Evolutionary conservation across 1,140 invertebrate genomes (phyloP).

Genomic region (Samia ricini): DNA sequence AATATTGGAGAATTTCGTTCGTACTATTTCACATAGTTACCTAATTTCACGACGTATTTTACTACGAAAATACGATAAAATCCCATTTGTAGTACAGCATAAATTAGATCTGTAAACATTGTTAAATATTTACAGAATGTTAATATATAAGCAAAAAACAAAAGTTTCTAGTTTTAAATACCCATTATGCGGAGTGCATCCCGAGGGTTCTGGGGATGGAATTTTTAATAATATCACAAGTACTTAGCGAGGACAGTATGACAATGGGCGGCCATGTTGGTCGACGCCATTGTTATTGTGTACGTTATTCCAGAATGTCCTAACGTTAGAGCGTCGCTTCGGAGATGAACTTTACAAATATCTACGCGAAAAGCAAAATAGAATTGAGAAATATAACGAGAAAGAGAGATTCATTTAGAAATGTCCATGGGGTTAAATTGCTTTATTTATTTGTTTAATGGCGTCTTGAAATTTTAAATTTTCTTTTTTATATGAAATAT

Average conservation of each 20-base stretch:
- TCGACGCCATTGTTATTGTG: slow-evolving; percentile 36
- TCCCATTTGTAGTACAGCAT: too few species aligned
- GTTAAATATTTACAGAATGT: background rate
- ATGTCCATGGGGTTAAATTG: too few species aligned
- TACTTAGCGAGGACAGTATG: slow-evolving; percentile 24
- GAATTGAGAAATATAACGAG: too few species aligned
- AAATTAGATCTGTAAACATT: background rate
- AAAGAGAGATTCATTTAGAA: too few species aligned
- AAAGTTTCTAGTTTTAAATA: slow-evolving; percentile 14
- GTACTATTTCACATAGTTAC: too few species aligned
- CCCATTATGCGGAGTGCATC: slow-evolving; percentile 20
- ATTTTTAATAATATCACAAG: slow-evolving; percentile 60
- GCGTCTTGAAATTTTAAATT: too few species aligned
- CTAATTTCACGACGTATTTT: too few species aligned
- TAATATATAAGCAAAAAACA: background rate
- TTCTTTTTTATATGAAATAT: too few species aligned
- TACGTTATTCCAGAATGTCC: slow-evolving; percentile 18
- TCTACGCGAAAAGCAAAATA: background rate
- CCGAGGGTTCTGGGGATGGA: slow-evolving; percentile 31
- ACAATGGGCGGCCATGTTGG: slow-evolving; percentile 29
- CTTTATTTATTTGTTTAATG: too few species aligned
- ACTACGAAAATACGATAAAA: too few species aligned
- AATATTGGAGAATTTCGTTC: too few species aligned
- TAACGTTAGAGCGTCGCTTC: background rate
- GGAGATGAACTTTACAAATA: background rate